phyloP scores from a whole-genome alignment of 2,888 invertebrate genomes.

The Ormyrus thymus region DNA sequence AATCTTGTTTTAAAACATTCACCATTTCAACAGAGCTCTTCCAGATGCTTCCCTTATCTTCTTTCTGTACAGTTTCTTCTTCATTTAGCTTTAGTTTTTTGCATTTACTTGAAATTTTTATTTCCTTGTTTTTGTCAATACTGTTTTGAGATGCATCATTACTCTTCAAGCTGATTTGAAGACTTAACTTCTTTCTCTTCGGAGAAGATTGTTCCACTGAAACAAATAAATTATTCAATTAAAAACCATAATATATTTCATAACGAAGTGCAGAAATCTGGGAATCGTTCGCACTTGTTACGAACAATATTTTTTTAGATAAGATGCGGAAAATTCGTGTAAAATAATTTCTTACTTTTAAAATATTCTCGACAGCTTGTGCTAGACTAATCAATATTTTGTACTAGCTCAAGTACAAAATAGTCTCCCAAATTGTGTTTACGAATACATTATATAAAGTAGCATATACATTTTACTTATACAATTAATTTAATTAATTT shows the following conservation, averaged over 20 bases:
- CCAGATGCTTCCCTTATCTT: slow-evolving; percentile 39
- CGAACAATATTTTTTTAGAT: no score
- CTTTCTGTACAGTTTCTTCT: slow-evolving; percentile 40
- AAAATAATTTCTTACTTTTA: no score
- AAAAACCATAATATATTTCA: slow-evolving; percentile 15
- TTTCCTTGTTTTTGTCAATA: slow-evolving; percentile 48
- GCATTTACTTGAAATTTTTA: slow-evolving; percentile 26
- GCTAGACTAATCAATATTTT: no score
- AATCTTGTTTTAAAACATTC: slow-evolving; percentile 48
- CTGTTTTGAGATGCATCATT: slow-evolving; percentile 39
- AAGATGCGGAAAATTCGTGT: no score
- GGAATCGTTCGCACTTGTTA: no score
- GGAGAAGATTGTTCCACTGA: slow-evolving; percentile 24
- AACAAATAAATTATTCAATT: slow-evolving; percentile 24
- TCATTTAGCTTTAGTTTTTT: slow-evolving; percentile 40
- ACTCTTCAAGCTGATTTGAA: slow-evolving; percentile 30
- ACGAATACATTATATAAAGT: no score
- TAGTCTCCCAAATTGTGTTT: no score
- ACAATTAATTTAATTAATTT: no score
- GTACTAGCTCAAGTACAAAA: no score
- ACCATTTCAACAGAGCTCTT: slow-evolving; percentile 46
- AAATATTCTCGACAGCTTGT: no score
- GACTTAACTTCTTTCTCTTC: slow-evolving; percentile 37
- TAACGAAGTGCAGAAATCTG: background rate
- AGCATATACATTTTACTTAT: no score